phyloP scores from a whole-genome alignment of 2,113 vertebrate genomes.

The Hydrolagus affinis region DNA sequence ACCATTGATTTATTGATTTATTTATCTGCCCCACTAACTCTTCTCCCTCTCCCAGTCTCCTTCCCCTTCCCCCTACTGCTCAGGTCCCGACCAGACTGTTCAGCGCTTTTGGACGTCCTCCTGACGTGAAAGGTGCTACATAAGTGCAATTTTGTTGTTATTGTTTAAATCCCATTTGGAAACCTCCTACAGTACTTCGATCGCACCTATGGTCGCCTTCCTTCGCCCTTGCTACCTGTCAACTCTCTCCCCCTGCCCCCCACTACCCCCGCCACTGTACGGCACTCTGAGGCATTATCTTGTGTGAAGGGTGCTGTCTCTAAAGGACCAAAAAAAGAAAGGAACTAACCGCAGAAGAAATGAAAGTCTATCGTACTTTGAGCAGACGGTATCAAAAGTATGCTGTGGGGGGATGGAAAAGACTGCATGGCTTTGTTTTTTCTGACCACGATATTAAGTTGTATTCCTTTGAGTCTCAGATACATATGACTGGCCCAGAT shows the following conservation, averaged over 20 bases:
- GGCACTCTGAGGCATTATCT: neutral
- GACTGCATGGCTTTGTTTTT: neutral
- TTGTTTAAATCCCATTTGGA: too few relatives aligned
- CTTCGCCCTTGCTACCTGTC: neutral
- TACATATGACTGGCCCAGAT: neutral
- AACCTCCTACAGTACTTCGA: too few relatives aligned
- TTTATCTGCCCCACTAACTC: too few relatives aligned
- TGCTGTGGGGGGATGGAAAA: neutral
- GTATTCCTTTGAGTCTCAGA: neutral
- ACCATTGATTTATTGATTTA: too few relatives aligned
- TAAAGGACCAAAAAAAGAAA: neutral
- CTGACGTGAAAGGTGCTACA: too few relatives aligned
- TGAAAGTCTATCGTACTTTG: neutral
- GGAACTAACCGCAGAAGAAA: neutral
- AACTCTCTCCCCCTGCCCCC: neutral
- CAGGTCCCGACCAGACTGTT: too few relatives aligned
- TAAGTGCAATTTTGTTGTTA: too few relatives aligned
- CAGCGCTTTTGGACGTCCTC: too few relatives aligned
- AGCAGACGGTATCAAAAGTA: neutral
- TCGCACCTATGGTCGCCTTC: too few relatives aligned
- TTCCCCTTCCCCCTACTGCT: too few relatives aligned
- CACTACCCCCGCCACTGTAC: too few relatives aligned
- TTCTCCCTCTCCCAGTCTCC: too few relatives aligned
- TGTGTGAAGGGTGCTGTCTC: neutral
- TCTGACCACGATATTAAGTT: neutral